Percentiles rank a stretch among this genome's conserved stretches.
phyloP scores from a whole-genome alignment of 2,888 invertebrate species.

The Trichopoda pennipes region DNA sequence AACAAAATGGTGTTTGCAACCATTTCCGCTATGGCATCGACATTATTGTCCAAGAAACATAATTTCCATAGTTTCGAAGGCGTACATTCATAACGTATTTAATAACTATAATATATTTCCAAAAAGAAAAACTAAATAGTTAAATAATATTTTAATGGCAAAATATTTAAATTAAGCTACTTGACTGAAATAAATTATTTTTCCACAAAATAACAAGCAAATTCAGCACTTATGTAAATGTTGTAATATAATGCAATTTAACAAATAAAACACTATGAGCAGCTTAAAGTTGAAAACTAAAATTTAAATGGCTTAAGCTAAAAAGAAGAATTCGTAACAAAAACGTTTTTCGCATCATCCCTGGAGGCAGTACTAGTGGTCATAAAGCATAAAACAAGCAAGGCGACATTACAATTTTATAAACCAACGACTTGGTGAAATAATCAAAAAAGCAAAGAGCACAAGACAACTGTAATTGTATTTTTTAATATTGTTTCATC shows the following conservation, averaged over 20 bases:
- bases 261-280: constrained; percentile 15
- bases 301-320: constrained; percentile 10
- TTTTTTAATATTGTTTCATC: background rate
- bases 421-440: constrained; percentile 54
- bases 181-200: background rate
- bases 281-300: constrained; percentile 5
- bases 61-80: too few species aligned
- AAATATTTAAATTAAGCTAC: background rate
- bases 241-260: background rate
- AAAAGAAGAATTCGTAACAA: constrained; percentile 4
- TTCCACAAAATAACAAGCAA: background rate
- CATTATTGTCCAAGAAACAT: too few species aligned
- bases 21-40: too few species aligned
- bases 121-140: too few species aligned
- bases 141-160: too few species aligned
- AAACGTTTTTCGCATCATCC: constrained; percentile 47
- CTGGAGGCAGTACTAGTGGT: constrained; percentile 72
- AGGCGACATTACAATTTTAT: constrained; percentile 77
- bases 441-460: constrained; percentile 11
- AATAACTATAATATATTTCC: too few species aligned
- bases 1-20: too few species aligned
- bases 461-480: constrained; percentile 10
- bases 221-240: constrained; percentile 33
- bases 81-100: too few species aligned
- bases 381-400: constrained; percentile 78